Conservation (phyloP, 2,797 vertebrate species). For the Sciaenops ocellatus region DNA sequence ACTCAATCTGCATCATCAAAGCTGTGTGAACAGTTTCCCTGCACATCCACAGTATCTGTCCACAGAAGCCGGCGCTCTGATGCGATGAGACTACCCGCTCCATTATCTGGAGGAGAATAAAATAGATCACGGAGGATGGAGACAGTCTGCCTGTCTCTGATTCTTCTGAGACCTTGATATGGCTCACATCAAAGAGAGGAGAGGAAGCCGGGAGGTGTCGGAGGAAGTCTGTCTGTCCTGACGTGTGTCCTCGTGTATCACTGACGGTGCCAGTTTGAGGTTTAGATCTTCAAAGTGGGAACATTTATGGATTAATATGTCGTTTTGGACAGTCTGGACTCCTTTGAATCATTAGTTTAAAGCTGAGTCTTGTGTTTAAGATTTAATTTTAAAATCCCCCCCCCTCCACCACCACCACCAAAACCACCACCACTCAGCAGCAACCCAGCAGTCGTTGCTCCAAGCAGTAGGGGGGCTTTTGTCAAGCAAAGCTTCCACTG, state of each 20-base stretch:
- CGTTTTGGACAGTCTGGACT: not conserved
- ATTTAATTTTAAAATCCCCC: not conserved
- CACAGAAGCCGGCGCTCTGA: not conserved
- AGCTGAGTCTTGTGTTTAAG: not conserved
- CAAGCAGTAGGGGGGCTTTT: slow-evolving; percentile 47
- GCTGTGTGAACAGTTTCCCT: slow-evolving; percentile 8
- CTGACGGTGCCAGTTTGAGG: not conserved
- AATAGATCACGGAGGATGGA: slow-evolving; percentile 57
- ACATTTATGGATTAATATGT: not conserved
- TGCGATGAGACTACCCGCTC: slow-evolving; percentile 12
- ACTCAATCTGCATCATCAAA: slow-evolving; percentile 55
- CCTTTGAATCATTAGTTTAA: not conserved
- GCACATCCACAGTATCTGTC: not conserved
- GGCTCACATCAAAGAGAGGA: slow-evolving; percentile 72
- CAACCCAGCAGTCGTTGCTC: slow-evolving; percentile 2
- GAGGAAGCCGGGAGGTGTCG: slow-evolving; percentile 72
- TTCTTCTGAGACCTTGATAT: slow-evolving; percentile 57
- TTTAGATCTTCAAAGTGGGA: slow-evolving; percentile 16
- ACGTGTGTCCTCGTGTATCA: not conserved
- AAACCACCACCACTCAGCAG: not conserved
- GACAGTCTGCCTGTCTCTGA: slow-evolving; percentile 69
- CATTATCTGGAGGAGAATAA: slow-evolving; percentile 49
- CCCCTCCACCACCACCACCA: not conserved
- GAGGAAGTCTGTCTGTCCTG: slow-evolving; percentile 65
- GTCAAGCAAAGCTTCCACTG: slow-evolving; percentile 49